A percentile compares a stretch with the other conserved stretches of the same genome.
Conservation (phyloP, 92 coral and sea anemone genomes). For the Epizoanthus rinbou region DNA sequence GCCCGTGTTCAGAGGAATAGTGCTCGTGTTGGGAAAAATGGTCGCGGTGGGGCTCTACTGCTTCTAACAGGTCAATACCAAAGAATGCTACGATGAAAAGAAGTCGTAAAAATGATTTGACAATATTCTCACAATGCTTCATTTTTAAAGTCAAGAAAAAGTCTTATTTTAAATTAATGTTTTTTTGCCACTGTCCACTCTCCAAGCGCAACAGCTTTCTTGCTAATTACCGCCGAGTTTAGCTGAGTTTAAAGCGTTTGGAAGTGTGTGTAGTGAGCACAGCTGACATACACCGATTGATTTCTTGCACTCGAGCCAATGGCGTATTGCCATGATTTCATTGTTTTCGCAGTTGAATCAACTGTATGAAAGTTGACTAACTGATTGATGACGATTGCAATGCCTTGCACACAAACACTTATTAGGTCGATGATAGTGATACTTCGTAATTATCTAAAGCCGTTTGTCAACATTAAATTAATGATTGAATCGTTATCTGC, state of each 20-base stretch:
- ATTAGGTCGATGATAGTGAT: too few species aligned
- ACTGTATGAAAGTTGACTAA: background rate
- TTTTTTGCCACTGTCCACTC: background rate
- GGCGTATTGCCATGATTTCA: slow-evolving; percentile 28
- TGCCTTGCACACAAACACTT: too few species aligned
- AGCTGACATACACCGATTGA: background rate
- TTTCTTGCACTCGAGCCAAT: slow-evolving; percentile 16
- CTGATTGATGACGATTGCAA: too few species aligned
- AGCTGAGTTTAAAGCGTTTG: background rate
- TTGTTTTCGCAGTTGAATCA: slow-evolving; percentile 40
- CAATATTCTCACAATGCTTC: slow-evolving; percentile 12
- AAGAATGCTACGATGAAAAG: background rate
- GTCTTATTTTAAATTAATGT: background rate
- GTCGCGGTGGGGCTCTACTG: slow-evolving; percentile 81
- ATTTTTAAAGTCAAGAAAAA: too few species aligned
- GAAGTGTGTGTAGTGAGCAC: background rate
- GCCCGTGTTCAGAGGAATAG: slow-evolving; percentile 63
- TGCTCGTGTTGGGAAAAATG: slow-evolving; percentile 92
- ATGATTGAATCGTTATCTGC: too few species aligned
- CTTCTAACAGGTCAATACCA: background rate
- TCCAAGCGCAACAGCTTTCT: background rate
- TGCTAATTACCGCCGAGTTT: background rate
- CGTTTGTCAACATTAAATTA: too few species aligned
- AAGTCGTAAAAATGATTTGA: background rate
- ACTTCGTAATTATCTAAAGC: too few species aligned